Evolutionary conservation across 2,797 vertebrate species (phyloP), one percentile per base, ranked within the genome.

Genomic region (Melanotaenia trifasciata): DNA sequence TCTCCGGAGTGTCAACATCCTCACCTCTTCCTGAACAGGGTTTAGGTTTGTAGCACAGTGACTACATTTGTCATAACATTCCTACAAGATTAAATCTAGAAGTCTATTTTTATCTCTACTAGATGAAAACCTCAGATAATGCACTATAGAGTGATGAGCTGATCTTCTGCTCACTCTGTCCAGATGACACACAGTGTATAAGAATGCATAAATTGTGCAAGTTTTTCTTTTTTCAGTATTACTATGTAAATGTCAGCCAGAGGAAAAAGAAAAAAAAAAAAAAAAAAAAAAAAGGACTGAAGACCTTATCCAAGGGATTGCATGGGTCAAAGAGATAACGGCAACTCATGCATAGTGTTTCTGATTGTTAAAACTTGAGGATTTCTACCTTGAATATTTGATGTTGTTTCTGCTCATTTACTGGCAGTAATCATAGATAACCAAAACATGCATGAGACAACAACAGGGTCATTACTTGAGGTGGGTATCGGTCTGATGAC

Each of bases 391-490:
- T 64, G 32, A 69, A 24, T 16, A 72, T 59, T 73, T 71, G 33
- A 71, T 64, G 75, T 84, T 87, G 74, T 87, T 89, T 90, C 80
- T 82, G 88, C 78, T 67, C 64, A 77, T 81, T 81, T 59, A 58
- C 65, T 65, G 67, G 45, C 75, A 76, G 57, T 80, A 80, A 79
- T 86, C 68, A 80, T 81, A 91, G 86, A 87, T 84, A 81, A 92
- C 89, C 89, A 90, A 94, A 92, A 87, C 70, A 45, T 59, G 62
- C 62, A 70, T 60, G 66, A 75, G 85, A 80, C 77, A 80, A 67
- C 67, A 80, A 89, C 92, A 92, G 90, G 90, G 89, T 94, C 74
- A 62, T 73, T 85, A 82, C 65, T 68, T 50, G 22, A 75, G 58
- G 66, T 64, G 68, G 79, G 74, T 62, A 64, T 71, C 59, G 74